Evolutionary conservation across 1,140 invertebrate genomes (phyloP).

Genomic region (Pectinophora gossypiella): DNA sequence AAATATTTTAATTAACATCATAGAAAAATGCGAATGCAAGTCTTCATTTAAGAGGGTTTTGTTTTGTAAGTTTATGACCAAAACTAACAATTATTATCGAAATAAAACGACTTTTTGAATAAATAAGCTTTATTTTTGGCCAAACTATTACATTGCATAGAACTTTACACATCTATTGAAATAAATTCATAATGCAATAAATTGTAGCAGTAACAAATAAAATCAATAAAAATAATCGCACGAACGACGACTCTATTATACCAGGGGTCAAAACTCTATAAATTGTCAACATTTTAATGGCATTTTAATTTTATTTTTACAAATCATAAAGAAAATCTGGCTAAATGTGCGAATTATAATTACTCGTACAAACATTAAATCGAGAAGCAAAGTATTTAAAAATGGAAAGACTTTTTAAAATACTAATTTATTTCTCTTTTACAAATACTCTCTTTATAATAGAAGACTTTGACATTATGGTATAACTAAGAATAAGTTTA

Average conservation of each 20-base stretch:
- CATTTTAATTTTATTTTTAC: too few relatives aligned
- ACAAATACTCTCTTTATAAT: background rate
- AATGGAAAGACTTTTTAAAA: too few relatives aligned
- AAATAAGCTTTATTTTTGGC: constrained; percentile 75
- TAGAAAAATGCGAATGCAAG: background rate
- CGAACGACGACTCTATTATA: constrained; percentile 20
- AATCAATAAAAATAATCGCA: constrained; percentile 43
- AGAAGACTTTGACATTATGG: background rate
- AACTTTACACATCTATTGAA: constrained; percentile 57
- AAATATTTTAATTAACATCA: too few relatives aligned
- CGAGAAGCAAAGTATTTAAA: too few relatives aligned
- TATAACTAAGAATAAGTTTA: background rate
- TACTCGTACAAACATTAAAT: too few relatives aligned
- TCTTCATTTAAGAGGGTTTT: background rate
- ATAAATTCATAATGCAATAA: constrained; percentile 41
- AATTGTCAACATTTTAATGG: too few relatives aligned
- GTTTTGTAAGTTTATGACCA: background rate
- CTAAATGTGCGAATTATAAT: too few relatives aligned
- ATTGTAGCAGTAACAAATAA: constrained; percentile 30
- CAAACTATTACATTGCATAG: constrained; percentile 70
- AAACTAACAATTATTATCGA: background rate
- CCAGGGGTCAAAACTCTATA: too few relatives aligned
- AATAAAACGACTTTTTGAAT: constrained; percentile 39
- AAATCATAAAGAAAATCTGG: too few relatives aligned
- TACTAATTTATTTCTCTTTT: too few relatives aligned